Conservation (phyloP, 2,888 invertebrate genomes). For the Diloba caeruleocephala region DNA sequence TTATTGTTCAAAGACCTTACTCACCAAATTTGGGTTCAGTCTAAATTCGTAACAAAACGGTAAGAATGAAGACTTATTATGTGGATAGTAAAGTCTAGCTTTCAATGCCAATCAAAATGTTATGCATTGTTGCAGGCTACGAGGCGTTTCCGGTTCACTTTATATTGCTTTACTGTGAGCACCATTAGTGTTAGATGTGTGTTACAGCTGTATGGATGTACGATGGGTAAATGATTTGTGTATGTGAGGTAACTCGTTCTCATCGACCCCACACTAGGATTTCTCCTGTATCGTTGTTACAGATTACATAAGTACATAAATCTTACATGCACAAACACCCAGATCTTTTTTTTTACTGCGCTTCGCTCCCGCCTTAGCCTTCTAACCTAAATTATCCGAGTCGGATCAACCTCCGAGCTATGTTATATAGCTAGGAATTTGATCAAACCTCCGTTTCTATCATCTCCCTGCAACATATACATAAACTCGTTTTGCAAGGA, state of each 20-base stretch:
- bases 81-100: slow-evolving; percentile 54
- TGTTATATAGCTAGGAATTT: no score
- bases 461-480: no score
- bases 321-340: no score
- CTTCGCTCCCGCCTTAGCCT: no score
- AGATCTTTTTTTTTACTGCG: no score
- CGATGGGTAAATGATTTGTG: slow-evolving; percentile 9
- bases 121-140: slow-evolving; percentile 40
- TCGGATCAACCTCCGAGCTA: no score
- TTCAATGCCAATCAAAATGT: slow-evolving; percentile 48
- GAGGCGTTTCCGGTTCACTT: slow-evolving; percentile 40
- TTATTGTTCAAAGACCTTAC: slow-evolving; percentile 37
- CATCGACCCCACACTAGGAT: no score
- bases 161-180: slow-evolving; percentile 20
- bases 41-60: slow-evolving; percentile 14
- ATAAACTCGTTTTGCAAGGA: slow-evolving; percentile 3
- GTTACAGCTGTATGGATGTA: slow-evolving; percentile 1
- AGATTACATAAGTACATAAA: no score
- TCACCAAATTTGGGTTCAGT: slow-evolving; percentile 29
- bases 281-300: no score
- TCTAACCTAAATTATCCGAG: no score
- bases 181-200: slow-evolving; percentile 21
- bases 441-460: no score
- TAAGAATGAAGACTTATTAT: slow-evolving; percentile 28
- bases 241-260: slow-evolving; percentile 1